These are phyloP conservation scores for Pogona vitticeps DNA, from an alignment of 2,113 vertebrate genomes.

Conservation along the genomic window DNA sequence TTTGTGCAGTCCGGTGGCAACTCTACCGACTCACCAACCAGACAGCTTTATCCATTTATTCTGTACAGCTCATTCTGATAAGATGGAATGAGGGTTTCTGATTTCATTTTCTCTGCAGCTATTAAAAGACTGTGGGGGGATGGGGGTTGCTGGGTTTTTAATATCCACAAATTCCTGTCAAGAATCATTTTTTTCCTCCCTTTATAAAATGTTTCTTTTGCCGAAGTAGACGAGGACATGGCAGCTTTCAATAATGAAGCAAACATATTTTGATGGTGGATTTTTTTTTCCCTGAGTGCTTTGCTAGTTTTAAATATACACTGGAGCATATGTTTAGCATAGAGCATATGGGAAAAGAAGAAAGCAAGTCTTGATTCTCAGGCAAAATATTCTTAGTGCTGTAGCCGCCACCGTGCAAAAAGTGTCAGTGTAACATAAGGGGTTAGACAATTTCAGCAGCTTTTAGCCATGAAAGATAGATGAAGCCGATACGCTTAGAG, in stretches of 20 bases:
- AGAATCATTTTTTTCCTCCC: neutral
- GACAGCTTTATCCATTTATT: neutral
- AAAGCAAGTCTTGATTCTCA: slow-evolving; percentile 72
- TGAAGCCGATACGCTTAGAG: neutral
- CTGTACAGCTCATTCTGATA: slow-evolving; percentile 34
- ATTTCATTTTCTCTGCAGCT: slow-evolving; percentile 32
- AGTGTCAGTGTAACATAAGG: slow-evolving; percentile 43
- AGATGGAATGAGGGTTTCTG: slow-evolving; percentile 16
- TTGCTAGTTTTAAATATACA: slow-evolving; percentile 76
- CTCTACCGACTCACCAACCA: neutral
- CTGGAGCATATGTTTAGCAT: slow-evolving; percentile 75
- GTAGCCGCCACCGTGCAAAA: slow-evolving; percentile 47
- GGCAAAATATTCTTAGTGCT: slow-evolving; percentile 56
- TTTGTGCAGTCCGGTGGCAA: neutral
- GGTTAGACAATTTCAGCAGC: slow-evolving; percentile 5
- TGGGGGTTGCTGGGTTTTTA: slow-evolving; percentile 23
- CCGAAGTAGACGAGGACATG: slow-evolving; percentile 34
- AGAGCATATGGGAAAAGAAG: slow-evolving; percentile 75
- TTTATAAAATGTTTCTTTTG: slow-evolving; percentile 20
- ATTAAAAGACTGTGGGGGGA: slow-evolving; percentile 44
- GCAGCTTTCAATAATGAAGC: slow-evolving; percentile 70
- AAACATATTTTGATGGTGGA: slow-evolving; percentile 74
- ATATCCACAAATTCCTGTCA: slow-evolving; percentile 44
- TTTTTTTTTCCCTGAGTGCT: slow-evolving; percentile 56
- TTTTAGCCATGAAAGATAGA: neutral